Base-by-base conservation (phyloP, 92 coral and sea anemone species). In the Hydrozoanthus gracilis region DNA sequence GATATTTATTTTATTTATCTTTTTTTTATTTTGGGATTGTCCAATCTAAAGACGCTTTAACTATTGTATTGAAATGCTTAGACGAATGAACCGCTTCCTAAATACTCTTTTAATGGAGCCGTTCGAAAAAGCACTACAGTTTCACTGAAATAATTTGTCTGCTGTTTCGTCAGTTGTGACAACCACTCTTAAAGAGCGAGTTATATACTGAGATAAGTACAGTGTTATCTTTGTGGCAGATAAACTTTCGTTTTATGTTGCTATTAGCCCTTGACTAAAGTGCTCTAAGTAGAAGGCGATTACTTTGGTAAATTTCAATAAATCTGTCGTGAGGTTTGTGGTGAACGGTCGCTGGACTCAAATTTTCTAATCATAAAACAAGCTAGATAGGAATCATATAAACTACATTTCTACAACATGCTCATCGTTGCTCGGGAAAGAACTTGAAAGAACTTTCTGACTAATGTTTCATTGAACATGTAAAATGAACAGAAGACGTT, bases 1-100 rank as follows among this genome's bases (percentile, higher is more conserved):
- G 47, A 48, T 80, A 80, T 20, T 49, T 80, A 68, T 17, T 80
- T 62, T 80, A 65, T 65, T 79, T 79, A 61, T 79, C 44, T 68
- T 17, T 79, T 79, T n/a, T 52, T 50, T 80, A 80, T 65, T 65
- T 65, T 68, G 6, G 18, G 69, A 80, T 52, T 64, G 60, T 35
- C 85, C 66, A 80, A 80, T 80, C 66, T 80, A 65, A 80, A 80
- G 85, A 65, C 85, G 35, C 66, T 65, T 66, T 64, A 80, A 80
- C 74, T 47, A 80, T 80, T 80, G 61, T 80, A 14, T 80, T 80
- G 15, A 80, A 20, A 64, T 6, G 17, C 54, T 48, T 5, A 48
- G 69, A 80, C n/a, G 46, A 17, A 65, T 18, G 46, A 60, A 66
- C 9, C 18, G 48, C 15, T 39, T 78, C 8, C 47, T 15, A 64